Evolutionary conservation across 2,113 vertebrate species (phyloP), one percentile per base, ranked within the genome.

Genomic region (Pedionomus torquatus): DNA sequence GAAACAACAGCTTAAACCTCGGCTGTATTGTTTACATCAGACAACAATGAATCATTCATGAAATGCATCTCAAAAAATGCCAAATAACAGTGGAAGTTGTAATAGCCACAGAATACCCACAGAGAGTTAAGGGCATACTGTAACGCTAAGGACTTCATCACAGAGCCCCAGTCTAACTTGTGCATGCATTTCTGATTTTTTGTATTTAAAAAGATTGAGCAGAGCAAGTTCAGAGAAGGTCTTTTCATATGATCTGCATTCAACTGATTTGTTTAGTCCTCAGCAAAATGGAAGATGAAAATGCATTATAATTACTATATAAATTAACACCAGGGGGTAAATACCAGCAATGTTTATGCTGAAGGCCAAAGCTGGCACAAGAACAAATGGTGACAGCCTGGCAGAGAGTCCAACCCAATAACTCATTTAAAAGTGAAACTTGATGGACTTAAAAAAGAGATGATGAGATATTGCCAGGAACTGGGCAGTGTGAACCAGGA

Each of bases 341-440:
- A 90, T 81, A 95, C 68, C 25, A 58, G 51, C 46, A 54, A 0
- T 87, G 93, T 93, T 96, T 92, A 77, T 95, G 83, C 89, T 90
- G 72, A 96, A 90, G 93, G 89, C 93, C 93, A 83, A 30, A 78
- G 71, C 83, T 95, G 93, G 80, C 86, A 70, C 83, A 86, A 74
- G 94, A 92, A 86, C 89, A 92, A 97, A 93, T 77, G 76, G 92
- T 90, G 76, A 77, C 71, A 75, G 68, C 43, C 68, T 93, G 83
- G 58, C 83, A 70, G 23, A 70, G 83, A 95, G 83, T 89, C 77
- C 80, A 89, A 51, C 68, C 80, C 93, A 83, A 9, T 95, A 93
- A 95, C 55, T 93, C 77, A 82, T 96, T 95, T 93, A 91, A 84
- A 96, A 91, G 72, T 94, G 83, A 79, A 87, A 82, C 61, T 76